Evolutionary conservation across 1,140 invertebrate species (phyloP), one percentile per base, ranked within the genome.

Genomic region (Bombus cullumanus): DNA sequence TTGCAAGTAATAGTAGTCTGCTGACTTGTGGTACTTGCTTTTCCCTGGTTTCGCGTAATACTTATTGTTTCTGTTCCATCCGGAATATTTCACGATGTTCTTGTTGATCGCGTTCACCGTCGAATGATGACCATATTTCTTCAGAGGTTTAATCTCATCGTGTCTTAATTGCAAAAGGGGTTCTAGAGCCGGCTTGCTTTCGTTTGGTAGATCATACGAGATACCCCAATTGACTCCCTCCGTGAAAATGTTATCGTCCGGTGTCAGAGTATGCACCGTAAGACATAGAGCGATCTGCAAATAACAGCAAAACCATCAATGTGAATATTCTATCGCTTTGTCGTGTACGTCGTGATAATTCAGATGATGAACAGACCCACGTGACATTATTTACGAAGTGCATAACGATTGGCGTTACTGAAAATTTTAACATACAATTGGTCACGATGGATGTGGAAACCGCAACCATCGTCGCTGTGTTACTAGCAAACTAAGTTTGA

Each of bases 201-300:
- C 96, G 89, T 97, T 96, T 3, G 97, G 97, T 66, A 98, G 92
- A 90, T 97, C 97, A 87, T 97, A 98, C 3, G 97, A 96, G 62
- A 97, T 96, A 74, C 97, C 97, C 97, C 97, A 97, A 93, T 97
- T 97, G 9, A 97, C 86, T 3, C 96, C 97, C 88, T 97, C 96
- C 1, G 96, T 97, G 90, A 96, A 97, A 73, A 96, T 96, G 75
- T 96, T 96, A 76, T 96, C 95, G 79, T 96, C 96, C 0, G 94
- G 92, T 1, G 94, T 94, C 78, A 94, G 87, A 25, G 96, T 95
- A 89, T 97, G 96, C 5, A 97, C 93, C 18, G 96, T 97, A 95
- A 97, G 93, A 64, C 96, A 96, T 3, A 96, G 94, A 0, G 96
- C 96, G 78, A 96, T 94, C 96, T 96, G 90, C 78, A 92, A 87